Conservation (phyloP, 2,888 invertebrate species). For the Dryococelus australis region DNA sequence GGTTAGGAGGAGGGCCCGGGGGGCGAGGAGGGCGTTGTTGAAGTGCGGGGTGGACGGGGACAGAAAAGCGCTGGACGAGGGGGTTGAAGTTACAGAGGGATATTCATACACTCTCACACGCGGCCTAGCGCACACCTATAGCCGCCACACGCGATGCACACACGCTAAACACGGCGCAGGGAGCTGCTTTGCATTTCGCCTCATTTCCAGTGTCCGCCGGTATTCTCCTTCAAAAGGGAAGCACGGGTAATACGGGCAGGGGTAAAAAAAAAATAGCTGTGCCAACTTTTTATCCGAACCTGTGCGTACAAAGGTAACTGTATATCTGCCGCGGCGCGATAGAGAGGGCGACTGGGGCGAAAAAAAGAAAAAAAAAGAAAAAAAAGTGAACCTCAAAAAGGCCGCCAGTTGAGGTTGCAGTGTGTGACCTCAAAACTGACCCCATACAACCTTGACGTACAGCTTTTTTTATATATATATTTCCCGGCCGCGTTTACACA, state of each 20-base stretch:
- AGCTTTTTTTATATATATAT: not conserved
- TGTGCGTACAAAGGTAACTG: conserved; percentile 37
- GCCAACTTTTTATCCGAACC: not conserved
- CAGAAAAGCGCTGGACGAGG: conserved; percentile 27
- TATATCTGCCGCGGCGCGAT: conserved; percentile 32
- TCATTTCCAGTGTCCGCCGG: not conserved
- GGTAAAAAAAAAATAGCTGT: not conserved
- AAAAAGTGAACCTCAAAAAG: conserved; percentile 51
- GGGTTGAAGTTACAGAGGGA: conserved; percentile 33
- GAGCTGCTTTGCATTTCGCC: not conserved
- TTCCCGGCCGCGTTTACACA: conserved; percentile 19
- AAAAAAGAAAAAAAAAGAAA: too few species aligned
- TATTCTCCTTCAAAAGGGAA: not conserved
- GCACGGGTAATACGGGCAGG: not conserved
- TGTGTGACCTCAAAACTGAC: conserved; percentile 48
- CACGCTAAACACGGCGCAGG: not conserved
- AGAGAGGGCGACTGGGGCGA: conserved; percentile 13
- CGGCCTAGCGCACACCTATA: not conserved
- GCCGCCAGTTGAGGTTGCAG: conserved; percentile 47
- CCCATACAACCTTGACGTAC: conserved; percentile 37
- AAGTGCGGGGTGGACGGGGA: conserved; percentile 19
- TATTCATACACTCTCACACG: not conserved
- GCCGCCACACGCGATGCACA: too few species aligned
- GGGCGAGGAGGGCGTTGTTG: not conserved
- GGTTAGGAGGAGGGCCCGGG: conserved; percentile 3